Conservation (phyloP, 2,888 invertebrate species). For the Dermolepida albohirtum region DNA sequence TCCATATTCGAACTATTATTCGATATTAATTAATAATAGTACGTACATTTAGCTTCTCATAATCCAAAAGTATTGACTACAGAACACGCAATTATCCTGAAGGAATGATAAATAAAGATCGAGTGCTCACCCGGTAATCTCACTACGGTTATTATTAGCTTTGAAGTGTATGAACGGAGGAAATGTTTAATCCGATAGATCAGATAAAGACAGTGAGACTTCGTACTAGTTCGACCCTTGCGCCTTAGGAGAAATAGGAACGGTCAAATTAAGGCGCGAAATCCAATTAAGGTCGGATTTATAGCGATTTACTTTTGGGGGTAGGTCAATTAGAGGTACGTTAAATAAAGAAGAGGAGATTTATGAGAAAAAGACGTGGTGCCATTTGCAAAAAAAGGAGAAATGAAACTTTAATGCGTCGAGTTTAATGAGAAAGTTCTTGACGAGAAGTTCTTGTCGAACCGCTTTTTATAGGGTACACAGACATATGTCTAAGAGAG, state of each 20-base stretch:
- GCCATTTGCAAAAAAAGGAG: neutral
- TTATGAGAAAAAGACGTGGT: constrained; percentile 22
- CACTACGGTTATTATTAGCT: constrained; percentile 4
- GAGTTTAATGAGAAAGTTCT: constrained; percentile 24
- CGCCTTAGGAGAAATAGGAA: constrained; percentile 30
- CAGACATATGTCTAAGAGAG: too few species aligned
- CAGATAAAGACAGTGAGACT: constrained; percentile 2
- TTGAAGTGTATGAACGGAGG: constrained; percentile 6
- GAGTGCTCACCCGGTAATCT: neutral
- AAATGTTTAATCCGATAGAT: constrained; percentile 10
- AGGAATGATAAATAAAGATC: too few species aligned
- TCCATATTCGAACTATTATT: too few species aligned
- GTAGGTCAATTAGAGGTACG: constrained; percentile 34
- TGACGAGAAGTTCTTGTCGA: neutral
- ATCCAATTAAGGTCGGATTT: constrained; percentile 36
- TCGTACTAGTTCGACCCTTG: constrained; percentile 8
- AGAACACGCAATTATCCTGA: too few species aligned
- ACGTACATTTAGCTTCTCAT: too few species aligned
- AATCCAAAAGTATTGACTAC: too few species aligned
- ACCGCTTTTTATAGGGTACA: too few species aligned
- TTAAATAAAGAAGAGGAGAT: constrained; percentile 34
- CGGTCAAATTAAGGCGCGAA: constrained; percentile 32
- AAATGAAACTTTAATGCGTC: constrained; percentile 20
- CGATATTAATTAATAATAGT: too few species aligned
- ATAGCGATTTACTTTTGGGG: constrained; percentile 28